Evolutionary conservation across 2,888 invertebrate genomes (phyloP), one percentile per base, ranked within the genome.

Genomic region (Heliconius sara): DNA sequence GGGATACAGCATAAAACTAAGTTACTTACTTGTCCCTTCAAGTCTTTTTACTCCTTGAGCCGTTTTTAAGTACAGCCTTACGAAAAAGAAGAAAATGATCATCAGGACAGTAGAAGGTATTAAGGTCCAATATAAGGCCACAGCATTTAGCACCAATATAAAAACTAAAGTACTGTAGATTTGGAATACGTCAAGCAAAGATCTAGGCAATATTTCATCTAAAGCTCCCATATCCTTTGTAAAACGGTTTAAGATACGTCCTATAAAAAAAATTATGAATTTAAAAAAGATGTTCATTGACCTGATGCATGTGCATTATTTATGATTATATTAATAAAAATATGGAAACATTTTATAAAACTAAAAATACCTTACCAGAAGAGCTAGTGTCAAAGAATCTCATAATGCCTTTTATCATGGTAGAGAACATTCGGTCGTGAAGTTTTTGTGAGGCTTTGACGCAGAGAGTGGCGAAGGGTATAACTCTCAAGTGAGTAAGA

Each of bases 381-480:
- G 98, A 98, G 90, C 98, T 98, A 0, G 96, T 97, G 86, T 98
- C 98, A 88, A 98, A 99, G 90, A 98, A 98, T 73, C 95, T 85
- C 93, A 95, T 95, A 78, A 95, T 89, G 10, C 95, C 95, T 81
- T 88, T 91, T n/a, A 95, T 89, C 93, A 95, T 92, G 6, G 91
- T 92, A 2, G 91, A 91, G 88, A 98, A 97, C 97, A 98, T 97
- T 19, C 85, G 91, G 87, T 97, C 96, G 89, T 98, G 98, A 0
- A 98, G 93, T 43, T 95, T 96, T 81, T 95, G 96, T 0, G 97
- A 97, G 0, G 97, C 96, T 9, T 92, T 90, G 85, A 97, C 95
- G 80, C 97, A 96, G 47, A 96, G 89, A 47, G 92, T 90, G 82
- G 96, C 97, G 87, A 97, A 97, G 4, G 96, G 94, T 83, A 97